Percentiles rank a stretch among this genome's conserved stretches.
Conservation (phyloP, 2,113 vertebrate species). For the Psettodes erumei region DNA sequence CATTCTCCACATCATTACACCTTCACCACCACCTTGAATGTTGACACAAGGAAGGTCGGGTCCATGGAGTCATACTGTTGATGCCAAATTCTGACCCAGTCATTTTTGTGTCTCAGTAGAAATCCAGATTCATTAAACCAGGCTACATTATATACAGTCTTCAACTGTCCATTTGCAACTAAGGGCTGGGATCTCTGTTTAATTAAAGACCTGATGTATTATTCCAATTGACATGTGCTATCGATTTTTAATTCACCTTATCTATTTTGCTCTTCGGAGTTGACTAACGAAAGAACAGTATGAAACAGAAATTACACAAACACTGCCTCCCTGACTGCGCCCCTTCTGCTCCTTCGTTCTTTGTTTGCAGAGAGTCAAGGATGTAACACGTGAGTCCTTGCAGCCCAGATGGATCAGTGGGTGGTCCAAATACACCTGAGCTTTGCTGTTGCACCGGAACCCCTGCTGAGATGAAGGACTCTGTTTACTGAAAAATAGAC, state of each 20-base stretch:
- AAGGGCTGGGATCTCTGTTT: background rate
- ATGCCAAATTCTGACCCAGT: background rate
- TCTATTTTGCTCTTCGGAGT: background rate
- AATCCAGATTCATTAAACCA: too few species aligned
- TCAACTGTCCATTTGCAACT: conserved; percentile 13
- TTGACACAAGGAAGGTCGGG: background rate
- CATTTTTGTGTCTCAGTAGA: background rate
- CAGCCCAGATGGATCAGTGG: conserved; percentile 43
- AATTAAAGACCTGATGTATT: background rate
- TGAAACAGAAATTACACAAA: background rate
- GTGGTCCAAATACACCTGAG: conserved; percentile 47
- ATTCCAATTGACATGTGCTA: background rate
- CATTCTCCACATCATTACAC: background rate
- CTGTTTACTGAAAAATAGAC: conserved; percentile 25
- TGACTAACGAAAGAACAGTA: conserved; percentile 3
- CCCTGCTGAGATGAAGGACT: conserved; percentile 48
- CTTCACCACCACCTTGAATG: background rate
- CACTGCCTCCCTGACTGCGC: background rate
- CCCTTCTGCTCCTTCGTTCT: conserved; percentile 12
- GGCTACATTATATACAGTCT: too few species aligned
- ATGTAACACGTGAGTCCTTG: conserved; percentile 19
- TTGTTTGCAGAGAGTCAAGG: conserved; percentile 15
- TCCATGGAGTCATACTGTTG: background rate
- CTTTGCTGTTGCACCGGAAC: conserved; percentile 20
- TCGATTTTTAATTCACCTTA: conserved; percentile 16